Evolutionary conservation across 2,888 invertebrate genomes (phyloP), one percentile per base, ranked within the genome.

Genomic region (Gisinianus flammeolus): DNA sequence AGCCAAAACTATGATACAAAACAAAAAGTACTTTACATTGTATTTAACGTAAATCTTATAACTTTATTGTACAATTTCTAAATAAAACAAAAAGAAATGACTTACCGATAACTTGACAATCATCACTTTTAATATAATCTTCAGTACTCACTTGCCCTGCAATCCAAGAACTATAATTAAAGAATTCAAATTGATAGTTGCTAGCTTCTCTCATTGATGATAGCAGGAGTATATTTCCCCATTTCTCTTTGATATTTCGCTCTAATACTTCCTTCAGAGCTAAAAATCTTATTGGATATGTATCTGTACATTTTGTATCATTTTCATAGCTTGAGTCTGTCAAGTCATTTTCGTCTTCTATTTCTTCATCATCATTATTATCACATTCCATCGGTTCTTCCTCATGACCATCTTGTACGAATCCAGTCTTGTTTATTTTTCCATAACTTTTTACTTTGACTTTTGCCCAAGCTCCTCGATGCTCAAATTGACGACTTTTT

Each of bases 101-200:
- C 56, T 54, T 54, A 71, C 71, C 71, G 35, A 71, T 71, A 26
- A 71, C 71, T 28, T 54, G 26, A 22, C 71, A 71, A 71, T 71
- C 30, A 12, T 52, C 16, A 56, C 35, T 28, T 4, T 26, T 54
- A 24, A 71, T 26, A 30, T 71, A 71, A 5, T 52, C 4, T 3
- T 71, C 56, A n/a, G 56, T 56, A 10, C 4, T 56, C 4, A 56
- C 31, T 19, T 71, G 54, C 26, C 56, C 71, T 1, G 71, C 24
- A 1, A 2, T 8, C 71, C 71, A 71, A 24, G 24, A 26, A 16
- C 8, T 3, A 12, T 22, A 12, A 26, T 71, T 31, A 56, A 71
- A 71, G 19, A 2, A 28, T 28, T 54, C 24, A 5, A 54, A 10
- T 8, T n/a, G 54, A 71, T 44, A 56, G 2, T 71, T 52, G 12